A percentile compares a stretch with the other conserved stretches of the same genome.
phyloP scores from a whole-genome alignment of 2,888 invertebrate genomes.

The Parthenolecanium corni region DNA sequence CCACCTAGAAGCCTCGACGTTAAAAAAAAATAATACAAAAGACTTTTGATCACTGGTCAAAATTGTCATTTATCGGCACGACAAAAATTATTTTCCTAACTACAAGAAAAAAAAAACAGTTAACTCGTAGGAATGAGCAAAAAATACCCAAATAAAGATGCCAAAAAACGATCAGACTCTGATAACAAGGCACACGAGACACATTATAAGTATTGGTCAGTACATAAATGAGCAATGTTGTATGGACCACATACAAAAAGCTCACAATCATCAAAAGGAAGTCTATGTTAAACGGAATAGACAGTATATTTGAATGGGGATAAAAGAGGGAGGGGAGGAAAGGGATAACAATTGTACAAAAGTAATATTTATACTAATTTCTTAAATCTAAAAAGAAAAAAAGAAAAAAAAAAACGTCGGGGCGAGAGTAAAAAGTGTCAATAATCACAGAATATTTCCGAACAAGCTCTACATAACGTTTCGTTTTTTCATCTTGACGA shows the following conservation, averaged over 20 bases:
- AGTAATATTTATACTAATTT: neutral
- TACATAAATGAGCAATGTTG: too few species aligned
- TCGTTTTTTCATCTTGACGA: neutral
- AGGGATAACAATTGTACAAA: neutral
- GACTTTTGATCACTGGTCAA: too few species aligned
- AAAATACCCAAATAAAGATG: too few species aligned
- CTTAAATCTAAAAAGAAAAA: neutral
- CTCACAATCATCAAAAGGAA: neutral
- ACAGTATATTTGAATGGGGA: neutral
- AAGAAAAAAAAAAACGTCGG: neutral
- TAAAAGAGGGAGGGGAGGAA: neutral
- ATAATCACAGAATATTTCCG: slow-evolving; percentile 19
- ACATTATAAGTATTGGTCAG: too few species aligned
- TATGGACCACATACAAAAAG: neutral
- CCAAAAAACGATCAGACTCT: too few species aligned
- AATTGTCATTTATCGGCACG: too few species aligned
- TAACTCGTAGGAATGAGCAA: too few species aligned
- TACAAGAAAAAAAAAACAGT: too few species aligned
- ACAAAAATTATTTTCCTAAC: too few species aligned
- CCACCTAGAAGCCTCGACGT: too few species aligned
- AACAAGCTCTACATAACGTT: slow-evolving; percentile 11
- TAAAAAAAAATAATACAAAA: too few species aligned
- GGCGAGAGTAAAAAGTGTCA: slow-evolving; percentile 7
- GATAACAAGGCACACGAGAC: too few species aligned
- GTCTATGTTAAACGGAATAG: neutral